These are phyloP conservation scores for Hesperia comma DNA, from an alignment of 2,888 invertebrate genomes.

Conservation along the genomic window DNA sequence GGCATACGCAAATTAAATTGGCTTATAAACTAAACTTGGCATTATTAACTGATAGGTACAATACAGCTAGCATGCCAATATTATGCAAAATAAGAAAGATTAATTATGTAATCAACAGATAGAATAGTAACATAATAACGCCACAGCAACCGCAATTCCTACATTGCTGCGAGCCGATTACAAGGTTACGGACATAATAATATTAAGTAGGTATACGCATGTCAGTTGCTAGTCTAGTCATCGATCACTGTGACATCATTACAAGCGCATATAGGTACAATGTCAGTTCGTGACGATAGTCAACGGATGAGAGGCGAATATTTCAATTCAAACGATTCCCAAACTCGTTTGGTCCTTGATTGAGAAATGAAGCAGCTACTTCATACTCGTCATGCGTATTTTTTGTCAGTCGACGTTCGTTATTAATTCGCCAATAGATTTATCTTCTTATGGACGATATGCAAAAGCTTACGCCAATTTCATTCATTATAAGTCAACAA, in stretches of 20 bases:
- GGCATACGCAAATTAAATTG: too few species aligned
- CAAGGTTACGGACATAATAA: constrained; percentile 51
- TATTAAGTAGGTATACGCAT: constrained; percentile 46
- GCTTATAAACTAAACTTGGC: too few species aligned
- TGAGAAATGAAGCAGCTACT: too few species aligned
- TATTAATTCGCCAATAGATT: too few species aligned
- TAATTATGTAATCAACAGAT: neutral
- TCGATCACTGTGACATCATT: constrained; percentile 51
- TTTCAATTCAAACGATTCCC: constrained; percentile 4
- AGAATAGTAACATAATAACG: neutral
- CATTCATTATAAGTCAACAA: too few species aligned
- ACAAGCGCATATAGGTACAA: constrained; percentile 21
- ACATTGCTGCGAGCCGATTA: constrained; percentile 39
- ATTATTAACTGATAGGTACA: too few species aligned
- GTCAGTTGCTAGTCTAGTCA: constrained; percentile 37
- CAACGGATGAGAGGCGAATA: neutral
- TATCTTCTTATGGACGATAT: too few species aligned
- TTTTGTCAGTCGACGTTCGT: too few species aligned
- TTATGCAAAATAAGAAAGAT: too few species aligned
- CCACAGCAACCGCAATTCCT: constrained; percentile 40
- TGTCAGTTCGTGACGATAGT: constrained; percentile 12
- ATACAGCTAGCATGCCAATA: too few species aligned
- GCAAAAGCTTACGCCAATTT: too few species aligned
- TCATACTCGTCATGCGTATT: too few species aligned
- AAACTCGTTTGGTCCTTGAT: neutral